Base-by-base conservation (phyloP, 2,113 vertebrate species). In the Xiphias gladius region DNA sequence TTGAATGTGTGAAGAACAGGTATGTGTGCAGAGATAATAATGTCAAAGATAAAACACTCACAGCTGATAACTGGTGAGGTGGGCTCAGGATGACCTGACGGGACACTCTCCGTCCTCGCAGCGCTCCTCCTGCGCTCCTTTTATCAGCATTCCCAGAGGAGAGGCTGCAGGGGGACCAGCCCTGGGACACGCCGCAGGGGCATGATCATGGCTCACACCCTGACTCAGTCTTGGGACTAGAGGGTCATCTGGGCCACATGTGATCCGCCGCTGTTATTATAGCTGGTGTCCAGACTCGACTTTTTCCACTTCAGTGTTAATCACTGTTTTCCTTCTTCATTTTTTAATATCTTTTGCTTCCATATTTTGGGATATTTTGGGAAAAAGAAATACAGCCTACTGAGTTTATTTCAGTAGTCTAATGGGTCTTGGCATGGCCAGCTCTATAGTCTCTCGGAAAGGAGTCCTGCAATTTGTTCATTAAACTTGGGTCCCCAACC, bases 161-260 rank as follows among this genome's bases (percentile, higher is more conserved):
- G 52, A 79, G 52, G 70, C 22, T 14, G n/a, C 64, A 48, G 81
- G 41, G 79, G 54, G 80, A 57, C 62, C 72, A 50, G 0, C 67
- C 30, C 55, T 0, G 0, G 46, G 65, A 68, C 83, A 91, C 9
- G 74, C 74, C 10, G 62, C 41, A 24, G 20, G 76, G 57, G 86
- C 85, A 77, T 93, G 93, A 90, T 57, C 58, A 28, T 89, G 82
- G 89, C 83, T 94, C 92, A 93, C 86, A 72, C 46, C 41, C 85
- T 93, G 92, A 91, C 81, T 93, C 85, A 90, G 83, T 68, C 72
- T 78, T n/a, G 57, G 57, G 65, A 80, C 78, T n/a, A 26, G 3
- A 72, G 19, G 74, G 57, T 89, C 80, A 88, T 62, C 67, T 35
- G 67, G 50, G 54, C 28, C 82, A 26, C 90, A 80, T 88, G 92